phyloP scores from a whole-genome alignment of 2,888 invertebrate genomes.

The Pecten maximus region DNA sequence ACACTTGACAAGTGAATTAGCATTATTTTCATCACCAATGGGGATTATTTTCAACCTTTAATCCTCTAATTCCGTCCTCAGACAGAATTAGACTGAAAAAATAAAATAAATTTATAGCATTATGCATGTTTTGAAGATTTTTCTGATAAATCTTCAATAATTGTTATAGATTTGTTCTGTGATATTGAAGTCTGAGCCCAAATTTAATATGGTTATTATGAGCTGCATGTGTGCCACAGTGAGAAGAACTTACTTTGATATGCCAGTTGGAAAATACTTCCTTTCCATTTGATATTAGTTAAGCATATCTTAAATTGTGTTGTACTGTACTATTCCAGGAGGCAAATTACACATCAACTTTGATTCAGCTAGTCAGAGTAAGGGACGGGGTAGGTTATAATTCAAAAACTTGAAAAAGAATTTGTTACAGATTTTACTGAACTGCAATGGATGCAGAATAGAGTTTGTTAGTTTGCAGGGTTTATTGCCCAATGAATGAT shows the following conservation, averaged over 20 bases:
- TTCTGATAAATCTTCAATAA: background rate
- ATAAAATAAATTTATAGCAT: background rate
- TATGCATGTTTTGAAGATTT: conserved; percentile 6
- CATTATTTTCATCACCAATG: background rate
- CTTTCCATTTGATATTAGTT: too few relatives aligned
- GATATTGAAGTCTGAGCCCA: background rate
- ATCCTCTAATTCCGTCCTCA: conserved; percentile 7
- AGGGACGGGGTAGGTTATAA: too few relatives aligned
- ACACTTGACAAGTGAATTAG: conserved; percentile 12
- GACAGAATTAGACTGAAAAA: background rate
- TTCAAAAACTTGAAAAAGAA: too few relatives aligned
- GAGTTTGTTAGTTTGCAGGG: too few relatives aligned
- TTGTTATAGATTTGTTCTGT: background rate
- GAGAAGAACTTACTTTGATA: background rate
- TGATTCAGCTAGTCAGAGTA: too few relatives aligned
- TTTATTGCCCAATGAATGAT: too few relatives aligned
- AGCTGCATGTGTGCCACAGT: background rate
- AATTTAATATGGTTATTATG: background rate
- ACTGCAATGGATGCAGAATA: too few relatives aligned
- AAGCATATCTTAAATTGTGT: too few relatives aligned
- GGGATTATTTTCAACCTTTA: conserved; percentile 4
- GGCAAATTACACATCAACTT: too few relatives aligned
- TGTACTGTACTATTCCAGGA: too few relatives aligned
- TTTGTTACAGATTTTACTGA: too few relatives aligned
- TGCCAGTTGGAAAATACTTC: background rate